phyloP scores from a whole-genome alignment of 2,113 vertebrate species.

The Chaetodon auriga region DNA sequence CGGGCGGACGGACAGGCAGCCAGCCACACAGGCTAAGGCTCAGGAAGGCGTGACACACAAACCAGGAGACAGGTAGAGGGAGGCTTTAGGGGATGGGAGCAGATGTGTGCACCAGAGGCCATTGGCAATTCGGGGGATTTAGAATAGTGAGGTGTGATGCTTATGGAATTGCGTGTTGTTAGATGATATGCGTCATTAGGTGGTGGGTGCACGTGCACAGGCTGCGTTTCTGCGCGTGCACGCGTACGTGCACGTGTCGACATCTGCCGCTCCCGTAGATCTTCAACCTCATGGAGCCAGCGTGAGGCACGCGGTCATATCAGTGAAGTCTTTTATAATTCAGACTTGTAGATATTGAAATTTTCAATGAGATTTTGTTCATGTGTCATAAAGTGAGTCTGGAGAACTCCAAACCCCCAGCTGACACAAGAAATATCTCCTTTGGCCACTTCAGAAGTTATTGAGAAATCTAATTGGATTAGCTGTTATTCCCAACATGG shows the following conservation, averaged over 20 bases:
- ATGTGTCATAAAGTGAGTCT: slow-evolving; percentile 26
- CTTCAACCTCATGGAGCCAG: background rate
- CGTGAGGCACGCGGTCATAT: background rate
- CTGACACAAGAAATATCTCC: slow-evolving; percentile 13
- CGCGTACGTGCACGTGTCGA: background rate
- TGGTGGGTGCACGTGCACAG: background rate
- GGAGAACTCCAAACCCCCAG: slow-evolving; percentile 24
- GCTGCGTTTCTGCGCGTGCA: slow-evolving; percentile 15
- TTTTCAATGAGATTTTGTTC: slow-evolving; percentile 14
- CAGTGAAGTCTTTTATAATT: slow-evolving; percentile 9
- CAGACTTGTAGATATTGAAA: background rate
- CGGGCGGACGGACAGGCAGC: slow-evolving; percentile 62
- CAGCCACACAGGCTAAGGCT: slow-evolving; percentile 68
- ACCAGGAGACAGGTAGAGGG: slow-evolving; percentile 56
- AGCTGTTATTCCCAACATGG: slow-evolving; percentile 65
- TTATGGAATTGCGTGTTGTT: slow-evolving; percentile 42
- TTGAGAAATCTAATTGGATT: slow-evolving; percentile 65
- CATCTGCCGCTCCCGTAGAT: background rate
- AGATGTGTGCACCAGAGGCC: slow-evolving; percentile 49
- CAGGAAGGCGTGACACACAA: slow-evolving; percentile 62
- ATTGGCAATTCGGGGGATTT: slow-evolving; percentile 62
- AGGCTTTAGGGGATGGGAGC: slow-evolving; percentile 57
- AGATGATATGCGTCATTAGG: slow-evolving; percentile 66
- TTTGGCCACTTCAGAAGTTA: slow-evolving; percentile 40
- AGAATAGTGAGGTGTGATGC: slow-evolving; percentile 43